Conservation (phyloP, 1,140 invertebrate genomes). For the Drosophila athabasca region DNA sequence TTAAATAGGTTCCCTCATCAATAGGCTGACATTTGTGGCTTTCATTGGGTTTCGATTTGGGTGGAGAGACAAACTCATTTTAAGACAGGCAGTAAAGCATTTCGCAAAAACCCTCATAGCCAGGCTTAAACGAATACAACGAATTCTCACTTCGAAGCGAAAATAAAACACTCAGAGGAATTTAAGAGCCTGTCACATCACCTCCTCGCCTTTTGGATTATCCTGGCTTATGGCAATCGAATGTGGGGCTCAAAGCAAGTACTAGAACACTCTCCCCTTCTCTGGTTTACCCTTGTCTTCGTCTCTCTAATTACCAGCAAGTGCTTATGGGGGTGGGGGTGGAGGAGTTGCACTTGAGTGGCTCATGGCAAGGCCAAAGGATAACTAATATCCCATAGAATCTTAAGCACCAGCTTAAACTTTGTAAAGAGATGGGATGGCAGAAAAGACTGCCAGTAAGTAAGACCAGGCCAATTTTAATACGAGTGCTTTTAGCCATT, state of each 20-base stretch:
- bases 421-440: constrained; percentile 12
- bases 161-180: too few relatives aligned
- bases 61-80: constrained; percentile 10
- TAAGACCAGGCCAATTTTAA: constrained; percentile 31
- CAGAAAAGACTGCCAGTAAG: constrained; percentile 1
- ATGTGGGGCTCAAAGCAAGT: constrained; percentile 5
- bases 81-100: constrained; percentile 2
- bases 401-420: constrained; percentile 26
- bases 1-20: constrained; percentile 46
- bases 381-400: constrained; percentile 36
- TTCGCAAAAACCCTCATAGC: background rate
- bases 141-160: background rate
- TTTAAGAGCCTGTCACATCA: background rate
- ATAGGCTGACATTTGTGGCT: constrained; percentile 36
- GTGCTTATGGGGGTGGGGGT: constrained; percentile 4
- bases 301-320: constrained; percentile 58
- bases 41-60: constrained; percentile 23
- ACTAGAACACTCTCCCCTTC: constrained; percentile 20
- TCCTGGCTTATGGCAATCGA: background rate
- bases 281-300: constrained; percentile 4
- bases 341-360: constrained; percentile 11
- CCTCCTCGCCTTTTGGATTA: background rate
- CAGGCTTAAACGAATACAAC: background rate
- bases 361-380: constrained; percentile 8
- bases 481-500: constrained; percentile 6